Evolutionary conservation across 2,888 invertebrate genomes (phyloP), one percentile per base, ranked within the genome.

Genomic region (Dilophus febrilis): DNA sequence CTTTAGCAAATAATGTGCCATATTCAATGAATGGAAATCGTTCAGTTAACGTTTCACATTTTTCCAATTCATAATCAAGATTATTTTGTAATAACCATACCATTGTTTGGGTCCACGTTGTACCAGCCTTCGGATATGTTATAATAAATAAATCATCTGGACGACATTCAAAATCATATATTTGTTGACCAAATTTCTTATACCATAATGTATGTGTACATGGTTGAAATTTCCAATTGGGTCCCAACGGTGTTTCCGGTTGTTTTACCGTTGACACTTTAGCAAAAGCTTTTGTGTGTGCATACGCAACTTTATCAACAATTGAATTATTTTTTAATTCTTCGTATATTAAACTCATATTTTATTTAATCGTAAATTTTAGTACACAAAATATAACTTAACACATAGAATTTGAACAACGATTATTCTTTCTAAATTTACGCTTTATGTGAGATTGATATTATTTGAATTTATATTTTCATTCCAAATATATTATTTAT

Each of bases 81-180:
- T 53, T 40, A 31, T 59, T 57, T 38, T 55, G n/a, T 31, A 60
- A 49, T 38, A 59, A 48, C 58, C 59, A 61, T 16, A 56, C 48
- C 47, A 60, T 52, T 48, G 61, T 61, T 41, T 60, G 59, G 37
- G 55, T 50, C 59, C 59, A 60, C 34, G 59, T 60, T 35, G 61
- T 59, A 35, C 61, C 59, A 41, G 57, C 57, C 37, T 61, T 59
- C 1, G 57, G 53, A 41, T 55, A 49, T 4, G 61, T 58, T 2
- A 58, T 51, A 35, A 60, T 54, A 53, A 55, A 60, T n/a, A 59
- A 53, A 49, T 60, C 60, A 28, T 54, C 55, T 16, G 52, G 50
- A 1, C 55, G 53, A 13, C 58, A 55, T 40, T 57, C 53, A 26
- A 59, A 58, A 6, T 55, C 52, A 12, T 53, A 45, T 0, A 58